Base-by-base conservation (phyloP, 2,888 invertebrate genomes). In the Pristionchus exspectatus region DNA sequence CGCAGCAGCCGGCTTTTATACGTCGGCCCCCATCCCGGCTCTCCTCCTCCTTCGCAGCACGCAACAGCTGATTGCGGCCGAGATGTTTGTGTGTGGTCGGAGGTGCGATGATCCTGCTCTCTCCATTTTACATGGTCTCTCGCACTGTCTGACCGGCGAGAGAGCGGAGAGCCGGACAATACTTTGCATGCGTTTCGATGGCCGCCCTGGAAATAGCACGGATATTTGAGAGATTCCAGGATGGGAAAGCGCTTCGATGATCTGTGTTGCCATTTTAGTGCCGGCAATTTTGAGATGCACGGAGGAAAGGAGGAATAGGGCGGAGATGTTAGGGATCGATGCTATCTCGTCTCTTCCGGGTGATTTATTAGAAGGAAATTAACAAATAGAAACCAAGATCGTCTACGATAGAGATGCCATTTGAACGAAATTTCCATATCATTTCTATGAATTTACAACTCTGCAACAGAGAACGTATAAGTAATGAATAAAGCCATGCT, bases 241-340 rank as follows among this genome's bases (percentile, higher is more conserved):
- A 81, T 14, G 54, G 4, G 59, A 12, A 81, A 50, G n/a, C 27
- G 81, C 81, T 54, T 50, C 50, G n/a, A 4, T 81, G 81, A 81
- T 81, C 81, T 81, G 44, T 54, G 81, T 27, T 81, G 81, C 50
- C n/a, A 81, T 81, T 81, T 54, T 24, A 5, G 7, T 38, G 27
- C 24, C 0, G 24, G 77, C n/a, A 9, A 33, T 54, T 54, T 50
- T 50, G 81, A 74, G 74, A 74, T 33, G 33, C 33, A 14, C n/a
- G 5, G 63, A 63, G 63, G 63, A 63, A 18, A n/a, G 33, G 72
- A 33, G 24, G 66, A n/a, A 27, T 30, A 30, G 44, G 18, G 72
- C 30, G 38, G 74, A 74, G 74, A 74, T 33, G 38, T n/a, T n/a
- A 74, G 33, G 38, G 74, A 38, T 38, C 33, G 30, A 33, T 33